These are phyloP conservation scores for Chymomyza procnemis DNA, from an alignment of 2,888 invertebrate species.

Conservation along the genomic window DNA sequence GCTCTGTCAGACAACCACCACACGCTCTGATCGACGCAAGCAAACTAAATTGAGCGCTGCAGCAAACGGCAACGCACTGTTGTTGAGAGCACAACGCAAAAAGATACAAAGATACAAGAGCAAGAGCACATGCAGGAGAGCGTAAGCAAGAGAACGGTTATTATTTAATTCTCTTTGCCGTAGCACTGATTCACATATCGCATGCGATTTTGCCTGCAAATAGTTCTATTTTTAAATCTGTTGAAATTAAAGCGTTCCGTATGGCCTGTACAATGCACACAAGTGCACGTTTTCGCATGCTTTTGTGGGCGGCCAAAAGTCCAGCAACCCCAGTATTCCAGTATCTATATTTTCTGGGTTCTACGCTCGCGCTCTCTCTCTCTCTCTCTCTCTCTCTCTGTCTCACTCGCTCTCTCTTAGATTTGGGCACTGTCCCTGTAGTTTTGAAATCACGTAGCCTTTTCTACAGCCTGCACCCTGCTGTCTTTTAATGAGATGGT, in stretches of 20 bases:
- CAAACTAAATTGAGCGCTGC: slow-evolving; percentile 57
- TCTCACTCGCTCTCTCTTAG: slow-evolving; percentile 6
- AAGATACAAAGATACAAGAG: neutral
- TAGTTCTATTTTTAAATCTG: slow-evolving; percentile 5
- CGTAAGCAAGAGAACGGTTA: neutral
- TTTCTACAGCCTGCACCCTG: slow-evolving; percentile 55
- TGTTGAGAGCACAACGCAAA: neutral
- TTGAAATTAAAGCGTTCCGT: neutral
- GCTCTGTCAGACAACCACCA: slow-evolving; percentile 44
- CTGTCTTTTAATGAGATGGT: slow-evolving; percentile 19
- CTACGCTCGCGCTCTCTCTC: slow-evolving; percentile 6
- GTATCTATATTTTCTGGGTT: neutral
- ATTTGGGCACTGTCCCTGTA: slow-evolving; percentile 25
- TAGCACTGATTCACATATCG: slow-evolving; percentile 26
- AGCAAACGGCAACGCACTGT: neutral
- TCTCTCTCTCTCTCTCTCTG: slow-evolving; percentile 6
- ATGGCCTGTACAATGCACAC: slow-evolving; percentile 33
- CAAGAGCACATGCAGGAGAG: slow-evolving; percentile 15
- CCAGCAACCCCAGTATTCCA: neutral
- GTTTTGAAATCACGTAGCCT: slow-evolving; percentile 35
- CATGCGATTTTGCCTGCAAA: slow-evolving; percentile 42
- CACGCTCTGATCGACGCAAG: slow-evolving; percentile 67
- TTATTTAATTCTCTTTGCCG: too few relatives aligned
- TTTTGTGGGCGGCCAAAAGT: slow-evolving; percentile 5
- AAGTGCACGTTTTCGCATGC: slow-evolving; percentile 61